Base-by-base conservation (phyloP, 1,140 invertebrate genomes). In the Diabrotica undecimpunctata region DNA sequence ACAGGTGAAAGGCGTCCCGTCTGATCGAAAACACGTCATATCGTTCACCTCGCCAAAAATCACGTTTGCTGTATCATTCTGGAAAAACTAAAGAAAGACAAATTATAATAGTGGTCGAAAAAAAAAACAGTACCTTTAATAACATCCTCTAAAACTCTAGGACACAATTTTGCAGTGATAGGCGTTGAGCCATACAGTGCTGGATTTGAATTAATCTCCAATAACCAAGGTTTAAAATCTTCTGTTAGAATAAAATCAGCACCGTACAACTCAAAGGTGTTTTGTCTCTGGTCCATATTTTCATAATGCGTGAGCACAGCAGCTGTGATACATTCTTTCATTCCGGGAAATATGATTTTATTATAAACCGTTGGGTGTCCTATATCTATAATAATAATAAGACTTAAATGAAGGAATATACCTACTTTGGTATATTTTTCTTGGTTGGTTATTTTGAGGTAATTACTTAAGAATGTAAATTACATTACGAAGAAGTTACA, bases 171-270 rank as follows among this genome's bases (percentile, higher is more conserved):
- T 10, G 90, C 86, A 0, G 93, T 97, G 7, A 96, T 86, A 64
- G 86, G 85, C 0, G 94, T 95, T 37, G 89, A 94, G 0, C 87
- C 83, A 66, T 90, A 86, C 80, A 96, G 87, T 71, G 92, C 92
- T 0, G 94, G 94, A 76, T 90, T 90, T 0, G 91, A 92, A 80
- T 97, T 97, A 66, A 97, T 96, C 81, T 97, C 95, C 69, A 97
- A 93, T 53, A 97, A 79, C 90, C 94, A 96, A 0, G 94, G 93
- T 65, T 87, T 86, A 61, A 90, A 90, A 72, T 94, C 90, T 73
- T 95, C 89, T 68, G 92, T 89, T 11, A 90, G 74, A 83, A 97
- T 90, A 76, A 97, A 97, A 81, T 97, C 95, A 51, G 94, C 95
- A 6, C 94, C 94, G 75, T 95, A 96, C 12, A 97, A 77, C 78